phyloP scores from a whole-genome alignment of 2,797 vertebrate species.

The Chelon labrosus region DNA sequence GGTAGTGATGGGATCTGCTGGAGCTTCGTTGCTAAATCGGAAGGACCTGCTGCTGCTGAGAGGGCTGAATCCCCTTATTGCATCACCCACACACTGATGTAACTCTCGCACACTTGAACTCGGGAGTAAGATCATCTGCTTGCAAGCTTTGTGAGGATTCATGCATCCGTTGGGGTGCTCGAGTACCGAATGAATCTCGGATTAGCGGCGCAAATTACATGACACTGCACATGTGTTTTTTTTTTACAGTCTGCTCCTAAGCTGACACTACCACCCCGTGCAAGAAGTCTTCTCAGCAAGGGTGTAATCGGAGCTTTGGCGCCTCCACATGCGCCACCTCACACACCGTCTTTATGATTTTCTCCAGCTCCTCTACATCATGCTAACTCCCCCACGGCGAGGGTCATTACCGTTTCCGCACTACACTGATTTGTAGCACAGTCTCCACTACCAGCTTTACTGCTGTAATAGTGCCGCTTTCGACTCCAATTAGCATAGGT shows the following conservation, averaged over 20 bases:
- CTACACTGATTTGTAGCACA: conserved; percentile 70
- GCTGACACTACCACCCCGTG: neutral
- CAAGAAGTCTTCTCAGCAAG: conserved; percentile 15
- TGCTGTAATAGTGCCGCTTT: conserved; percentile 71
- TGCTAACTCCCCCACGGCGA: conserved; percentile 37
- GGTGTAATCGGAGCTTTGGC: conserved; percentile 7
- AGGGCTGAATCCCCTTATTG: conserved; percentile 40
- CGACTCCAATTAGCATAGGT: conserved; percentile 72
- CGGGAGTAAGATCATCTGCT: conserved; percentile 4
- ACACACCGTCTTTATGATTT: conserved; percentile 18
- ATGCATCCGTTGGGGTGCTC: neutral
- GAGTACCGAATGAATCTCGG: conserved; percentile 33
- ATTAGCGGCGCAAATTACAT: conserved; percentile 42
- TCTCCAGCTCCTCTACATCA: conserved; percentile 24
- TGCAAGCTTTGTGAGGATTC: neutral
- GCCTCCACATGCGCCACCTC: conserved; percentile 10
- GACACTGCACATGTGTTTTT: neutral
- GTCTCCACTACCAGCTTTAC: conserved; percentile 57
- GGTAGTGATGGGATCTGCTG: conserved; percentile 51
- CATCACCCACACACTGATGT: conserved; percentile 29
- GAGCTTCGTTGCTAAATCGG: conserved; percentile 36
- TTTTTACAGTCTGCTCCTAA: conserved; percentile 4
- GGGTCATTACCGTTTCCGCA: conserved; percentile 53
- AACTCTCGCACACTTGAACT: neutral
- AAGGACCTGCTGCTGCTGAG: conserved; percentile 27